phyloP scores from a whole-genome alignment of 2,888 invertebrate genomes.

The Drosophila multiciliata region DNA sequence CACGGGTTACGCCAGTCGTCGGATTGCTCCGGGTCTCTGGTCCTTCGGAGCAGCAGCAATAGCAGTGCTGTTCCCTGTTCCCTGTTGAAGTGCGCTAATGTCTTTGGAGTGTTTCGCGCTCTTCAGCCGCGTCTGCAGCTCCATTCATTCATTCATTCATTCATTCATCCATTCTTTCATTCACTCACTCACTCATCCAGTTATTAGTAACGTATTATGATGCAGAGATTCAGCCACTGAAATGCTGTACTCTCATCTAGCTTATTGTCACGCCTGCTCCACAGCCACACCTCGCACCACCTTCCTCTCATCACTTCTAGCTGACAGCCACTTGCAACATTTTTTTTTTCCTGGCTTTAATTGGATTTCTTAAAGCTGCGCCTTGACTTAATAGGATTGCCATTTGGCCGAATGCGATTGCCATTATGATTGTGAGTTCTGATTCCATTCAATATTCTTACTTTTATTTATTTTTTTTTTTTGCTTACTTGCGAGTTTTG shows the following conservation, averaged over 20 bases:
- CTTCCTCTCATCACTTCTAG: not conserved
- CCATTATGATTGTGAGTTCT: conserved; percentile 30
- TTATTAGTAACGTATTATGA: conserved; percentile 70
- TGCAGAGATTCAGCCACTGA: conserved; percentile 62
- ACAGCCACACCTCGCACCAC: not conserved
- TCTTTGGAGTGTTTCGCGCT: conserved; percentile 81
- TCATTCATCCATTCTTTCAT: conserved; percentile 21
- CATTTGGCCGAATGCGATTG: conserved; percentile 65
- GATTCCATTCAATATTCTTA: not conserved
- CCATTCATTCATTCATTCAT: conserved; percentile 21
- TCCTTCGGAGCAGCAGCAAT: not conserved
- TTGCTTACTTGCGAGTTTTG: not conserved
- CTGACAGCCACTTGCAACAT: conserved; percentile 29
- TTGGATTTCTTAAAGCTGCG: conserved; percentile 78
- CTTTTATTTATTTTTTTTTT: not conserved
- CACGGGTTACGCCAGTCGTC: conserved; percentile 12
- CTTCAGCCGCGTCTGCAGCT: conserved; percentile 51
- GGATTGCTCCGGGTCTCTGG: conserved; percentile 8
- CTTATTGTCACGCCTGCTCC: conserved; percentile 57
- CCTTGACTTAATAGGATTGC: conserved; percentile 73
- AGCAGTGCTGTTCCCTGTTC: not conserved
- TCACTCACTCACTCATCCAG: conserved; percentile 34
- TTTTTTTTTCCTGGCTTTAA: conserved; percentile 49
- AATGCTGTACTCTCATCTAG: conserved; percentile 35
- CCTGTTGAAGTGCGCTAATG: conserved; percentile 82